Conservation (phyloP, 1,140 invertebrate genomes). For the Caerostris darwini region DNA sequence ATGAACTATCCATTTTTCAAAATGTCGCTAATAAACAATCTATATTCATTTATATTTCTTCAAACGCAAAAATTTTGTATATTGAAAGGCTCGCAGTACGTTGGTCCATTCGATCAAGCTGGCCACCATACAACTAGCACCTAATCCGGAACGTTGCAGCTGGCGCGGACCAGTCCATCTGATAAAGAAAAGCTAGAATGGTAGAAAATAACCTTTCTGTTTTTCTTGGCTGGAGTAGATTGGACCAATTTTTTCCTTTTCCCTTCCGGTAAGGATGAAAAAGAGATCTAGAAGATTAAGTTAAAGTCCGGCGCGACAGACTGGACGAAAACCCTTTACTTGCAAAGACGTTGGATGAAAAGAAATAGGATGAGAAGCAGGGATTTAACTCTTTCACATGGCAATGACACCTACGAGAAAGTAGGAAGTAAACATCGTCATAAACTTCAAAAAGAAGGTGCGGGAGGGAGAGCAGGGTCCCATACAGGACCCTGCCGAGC, state of each 20-base stretch:
- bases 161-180: slow-evolving; percentile 24
- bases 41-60: neutral
- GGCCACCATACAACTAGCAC: neutral
- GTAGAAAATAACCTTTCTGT: slow-evolving; percentile 29
- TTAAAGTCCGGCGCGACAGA: slow-evolving; percentile 40
- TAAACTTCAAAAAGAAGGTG: slow-evolving; percentile 26
- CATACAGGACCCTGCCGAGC: slow-evolving; percentile 41
- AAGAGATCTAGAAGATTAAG: slow-evolving; percentile 69
- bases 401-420: slow-evolving; percentile 47
- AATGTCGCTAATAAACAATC: neutral
- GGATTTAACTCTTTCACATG: slow-evolving; percentile 63
- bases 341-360: neutral
- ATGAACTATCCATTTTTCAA: too few species aligned
- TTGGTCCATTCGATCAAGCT: neutral
- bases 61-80: neutral
- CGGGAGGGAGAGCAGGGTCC: neutral
- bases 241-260: slow-evolving; percentile 4
- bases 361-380: slow-evolving; percentile 52
- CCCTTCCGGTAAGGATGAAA: slow-evolving; percentile 46
- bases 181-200: slow-evolving; percentile 37
- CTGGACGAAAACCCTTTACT: slow-evolving; percentile 67
- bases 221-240: slow-evolving; percentile 61
- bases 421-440: slow-evolving; percentile 75
- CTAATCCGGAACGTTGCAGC: neutral
- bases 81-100: neutral